Conservation (phyloP, 2,797 vertebrate species). For the Trachurus trachurus region DNA sequence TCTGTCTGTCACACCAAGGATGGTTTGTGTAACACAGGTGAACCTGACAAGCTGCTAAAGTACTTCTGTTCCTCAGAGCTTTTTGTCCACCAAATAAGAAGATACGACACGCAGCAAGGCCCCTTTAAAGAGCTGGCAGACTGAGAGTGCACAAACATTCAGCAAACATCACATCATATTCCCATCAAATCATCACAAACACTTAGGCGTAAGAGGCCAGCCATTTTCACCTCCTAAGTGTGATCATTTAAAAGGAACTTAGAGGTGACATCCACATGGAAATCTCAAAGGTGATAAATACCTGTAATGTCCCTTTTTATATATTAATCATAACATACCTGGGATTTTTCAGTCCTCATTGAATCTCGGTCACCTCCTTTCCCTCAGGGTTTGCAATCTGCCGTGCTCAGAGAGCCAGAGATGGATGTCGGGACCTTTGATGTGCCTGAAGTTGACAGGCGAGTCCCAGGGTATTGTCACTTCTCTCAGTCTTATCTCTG, state of each 20-base stretch:
- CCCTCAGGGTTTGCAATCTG: conserved; percentile 29
- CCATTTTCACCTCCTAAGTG: not conserved
- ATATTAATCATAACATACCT: conserved; percentile 28
- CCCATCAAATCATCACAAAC: conserved; percentile 18
- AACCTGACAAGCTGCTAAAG: conserved; percentile 50
- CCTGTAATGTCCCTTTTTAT: conserved; percentile 6
- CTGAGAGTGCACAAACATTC: conserved; percentile 1
- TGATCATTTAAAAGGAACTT: not conserved
- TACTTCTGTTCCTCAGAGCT: conserved; percentile 41
- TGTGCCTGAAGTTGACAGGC: conserved; percentile 67
- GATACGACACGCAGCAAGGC: not conserved
- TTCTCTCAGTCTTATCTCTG: conserved; percentile 62
- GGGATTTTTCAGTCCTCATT: conserved; percentile 19
- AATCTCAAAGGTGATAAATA: conserved; percentile 19
- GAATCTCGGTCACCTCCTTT: conserved; percentile 24
- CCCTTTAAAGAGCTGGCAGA: conserved; percentile 5
- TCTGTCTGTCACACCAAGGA: conserved; percentile 42
- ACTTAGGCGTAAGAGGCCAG: not conserved
- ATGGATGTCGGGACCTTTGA: conserved; percentile 60
- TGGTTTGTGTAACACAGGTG: conserved; percentile 31
- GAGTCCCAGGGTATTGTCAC: conserved; percentile 64
- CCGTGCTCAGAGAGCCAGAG: conserved; percentile 35
- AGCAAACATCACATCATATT: conserved; percentile 14
- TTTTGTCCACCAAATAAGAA: conserved; percentile 27
- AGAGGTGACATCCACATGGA: not conserved